A percentile compares a stretch with the other conserved stretches of the same genome.
These are phyloP conservation scores for Ashinkailepas kermadecensis DNA, from an alignment of 2,888 invertebrate genomes.

Conservation along the genomic window DNA sequence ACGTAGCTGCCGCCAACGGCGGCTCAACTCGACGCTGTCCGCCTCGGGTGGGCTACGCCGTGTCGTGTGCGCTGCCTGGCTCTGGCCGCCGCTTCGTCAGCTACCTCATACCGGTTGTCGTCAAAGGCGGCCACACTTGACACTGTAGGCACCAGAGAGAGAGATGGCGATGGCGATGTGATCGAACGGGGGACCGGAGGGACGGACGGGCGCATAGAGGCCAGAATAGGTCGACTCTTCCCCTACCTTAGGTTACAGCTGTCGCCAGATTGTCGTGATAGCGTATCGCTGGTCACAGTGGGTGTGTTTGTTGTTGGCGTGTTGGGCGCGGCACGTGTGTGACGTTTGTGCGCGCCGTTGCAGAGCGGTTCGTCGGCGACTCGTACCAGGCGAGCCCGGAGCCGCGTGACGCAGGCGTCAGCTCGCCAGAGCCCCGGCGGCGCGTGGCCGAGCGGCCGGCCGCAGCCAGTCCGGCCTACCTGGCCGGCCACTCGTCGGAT, in stretches of 20 bases:
- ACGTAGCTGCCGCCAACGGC: constrained; percentile 30
- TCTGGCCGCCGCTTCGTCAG: no score
- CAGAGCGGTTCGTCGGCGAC: background rate
- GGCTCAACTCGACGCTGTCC: constrained; percentile 35
- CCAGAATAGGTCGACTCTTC: no score
- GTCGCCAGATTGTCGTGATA: no score
- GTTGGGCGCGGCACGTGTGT: background rate
- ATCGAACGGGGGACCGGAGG: no score
- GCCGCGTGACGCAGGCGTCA: background rate
- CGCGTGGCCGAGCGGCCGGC: background rate
- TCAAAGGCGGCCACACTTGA: no score
- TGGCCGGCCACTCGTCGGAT: constrained; percentile 12
- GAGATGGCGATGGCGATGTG: no score
- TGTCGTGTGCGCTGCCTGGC: no score
- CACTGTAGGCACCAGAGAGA: no score
- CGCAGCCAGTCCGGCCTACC: constrained; percentile 7
- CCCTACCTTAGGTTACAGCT: no score
- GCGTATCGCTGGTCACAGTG: background rate
- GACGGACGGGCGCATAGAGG: no score
- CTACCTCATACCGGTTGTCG: no score
- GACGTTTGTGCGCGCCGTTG: background rate
- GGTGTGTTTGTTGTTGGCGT: background rate
- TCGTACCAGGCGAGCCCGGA: constrained; percentile 10
- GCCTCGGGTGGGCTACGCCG: constrained; percentile 34
- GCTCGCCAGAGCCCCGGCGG: constrained; percentile 5